Percentiles rank a stretch among this genome's conserved stretches.
phyloP scores from a whole-genome alignment of 1,140 invertebrate genomes.

The Zophobas atratus region DNA sequence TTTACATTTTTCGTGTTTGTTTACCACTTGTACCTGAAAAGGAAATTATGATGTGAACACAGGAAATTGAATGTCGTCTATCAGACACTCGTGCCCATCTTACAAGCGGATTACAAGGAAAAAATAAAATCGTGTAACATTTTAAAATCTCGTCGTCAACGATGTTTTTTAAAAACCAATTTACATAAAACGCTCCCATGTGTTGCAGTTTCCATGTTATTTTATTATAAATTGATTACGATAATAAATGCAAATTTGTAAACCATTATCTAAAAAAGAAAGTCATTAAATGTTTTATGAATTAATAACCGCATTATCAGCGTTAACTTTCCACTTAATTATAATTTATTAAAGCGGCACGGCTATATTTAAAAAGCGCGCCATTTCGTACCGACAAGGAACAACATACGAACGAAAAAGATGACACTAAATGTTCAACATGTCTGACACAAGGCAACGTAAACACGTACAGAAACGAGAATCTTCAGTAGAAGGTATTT shows the following conservation, averaged over 20 bases:
- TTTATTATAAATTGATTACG: background rate
- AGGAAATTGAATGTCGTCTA: constrained; percentile 42
- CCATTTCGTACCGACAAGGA: constrained; percentile 3
- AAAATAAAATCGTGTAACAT: constrained; percentile 4
- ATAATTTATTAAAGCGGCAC: constrained; percentile 2
- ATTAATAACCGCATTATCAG: constrained; percentile 20
- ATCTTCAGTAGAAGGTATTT: constrained; percentile 54
- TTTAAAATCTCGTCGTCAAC: background rate
- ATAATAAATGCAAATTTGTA: background rate
- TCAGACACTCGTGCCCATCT: constrained; percentile 21
- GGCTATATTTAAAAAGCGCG: constrained; percentile 15
- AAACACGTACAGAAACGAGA: constrained; percentile 51
- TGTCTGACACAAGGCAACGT: constrained; percentile 54
- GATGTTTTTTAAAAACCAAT: background rate
- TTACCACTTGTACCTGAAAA: constrained; percentile 26
- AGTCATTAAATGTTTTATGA: background rate
- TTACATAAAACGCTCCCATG: background rate
- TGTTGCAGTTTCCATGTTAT: background rate
- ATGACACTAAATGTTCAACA: constrained; percentile 44
- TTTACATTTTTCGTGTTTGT: constrained; percentile 20
- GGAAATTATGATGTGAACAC: constrained; percentile 28
- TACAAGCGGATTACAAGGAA: constrained; percentile 25
- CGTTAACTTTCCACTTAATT: constrained; percentile 8
- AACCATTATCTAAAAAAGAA: background rate
- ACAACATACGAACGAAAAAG: constrained; percentile 4